Conservation (phyloP, 2,113 vertebrate genomes). For the Saimiri boliviensis region DNA sequence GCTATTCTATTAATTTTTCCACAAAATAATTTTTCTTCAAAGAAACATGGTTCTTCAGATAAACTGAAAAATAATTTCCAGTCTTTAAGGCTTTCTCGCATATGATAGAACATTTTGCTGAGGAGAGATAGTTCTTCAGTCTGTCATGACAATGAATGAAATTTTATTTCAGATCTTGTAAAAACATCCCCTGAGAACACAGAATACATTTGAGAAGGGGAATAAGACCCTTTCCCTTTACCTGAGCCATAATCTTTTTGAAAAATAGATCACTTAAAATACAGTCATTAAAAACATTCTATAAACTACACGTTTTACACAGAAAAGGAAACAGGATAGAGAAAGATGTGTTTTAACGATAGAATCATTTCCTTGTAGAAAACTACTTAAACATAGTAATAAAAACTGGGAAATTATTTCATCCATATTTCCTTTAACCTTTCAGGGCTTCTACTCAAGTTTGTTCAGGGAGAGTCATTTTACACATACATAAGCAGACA, state of each 20-base stretch:
- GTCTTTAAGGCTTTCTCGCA: neutral
- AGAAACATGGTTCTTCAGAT: neutral
- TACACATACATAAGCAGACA: constrained; percentile 70
- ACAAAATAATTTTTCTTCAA: neutral
- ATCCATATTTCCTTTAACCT: constrained; percentile 65
- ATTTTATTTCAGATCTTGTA: neutral
- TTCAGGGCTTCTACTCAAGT: constrained; percentile 53
- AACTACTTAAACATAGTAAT: constrained; percentile 54
- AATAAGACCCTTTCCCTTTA: neutral
- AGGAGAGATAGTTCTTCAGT: neutral
- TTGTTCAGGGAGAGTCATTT: constrained; percentile 59
- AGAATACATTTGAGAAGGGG: neutral
- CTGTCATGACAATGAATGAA: neutral
- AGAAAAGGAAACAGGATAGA: constrained; percentile 20
- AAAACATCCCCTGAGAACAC: neutral
- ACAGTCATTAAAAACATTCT: constrained; percentile 45
- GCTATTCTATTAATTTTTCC: neutral
- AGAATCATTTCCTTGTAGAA: constrained; percentile 58
- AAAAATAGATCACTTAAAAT: constrained; percentile 38
- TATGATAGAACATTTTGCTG: neutral
- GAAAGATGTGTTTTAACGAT: constrained; percentile 62
- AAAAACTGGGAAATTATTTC: constrained; percentile 60
- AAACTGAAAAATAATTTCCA: neutral
- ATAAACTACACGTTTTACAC: constrained; percentile 53
- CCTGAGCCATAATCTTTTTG: neutral